Conservation (phyloP, 2,888 invertebrate species). For the Erannis defoliaria region DNA sequence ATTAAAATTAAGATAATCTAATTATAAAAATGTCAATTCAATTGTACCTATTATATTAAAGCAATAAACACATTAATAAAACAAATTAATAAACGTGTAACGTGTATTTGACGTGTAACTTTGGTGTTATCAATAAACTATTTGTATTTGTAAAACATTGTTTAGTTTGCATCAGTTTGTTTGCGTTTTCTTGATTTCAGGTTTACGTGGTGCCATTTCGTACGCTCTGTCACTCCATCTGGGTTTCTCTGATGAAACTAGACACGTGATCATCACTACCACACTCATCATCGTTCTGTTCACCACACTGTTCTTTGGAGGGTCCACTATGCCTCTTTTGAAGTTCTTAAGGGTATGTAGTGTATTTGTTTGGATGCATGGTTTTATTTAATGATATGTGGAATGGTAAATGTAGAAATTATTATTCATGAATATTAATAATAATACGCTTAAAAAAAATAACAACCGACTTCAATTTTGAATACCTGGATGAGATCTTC, state of each 20-base stretch:
- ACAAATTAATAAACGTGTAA: no score
- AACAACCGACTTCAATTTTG: no score
- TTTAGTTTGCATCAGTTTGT: background rate
- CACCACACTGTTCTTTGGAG: conserved; percentile 97
- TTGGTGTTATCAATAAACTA: no score
- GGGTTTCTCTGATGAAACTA: conserved; percentile 96
- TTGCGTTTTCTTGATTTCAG: conserved; percentile 66
- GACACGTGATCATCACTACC: conserved; percentile 98
- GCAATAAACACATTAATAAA: no score
- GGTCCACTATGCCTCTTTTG: conserved; percentile 98
- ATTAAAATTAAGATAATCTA: no score
- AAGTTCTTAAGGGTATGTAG: conserved; percentile 93
- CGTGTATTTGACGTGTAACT: no score
- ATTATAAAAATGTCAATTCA: no score
- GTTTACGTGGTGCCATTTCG: conserved; percentile 98
- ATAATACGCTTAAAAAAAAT: background rate
- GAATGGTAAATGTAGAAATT: background rate
- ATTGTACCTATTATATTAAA: no score
- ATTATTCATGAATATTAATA: background rate
- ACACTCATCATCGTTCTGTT: conserved; percentile 99
- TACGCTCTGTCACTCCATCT: conserved; percentile 98
- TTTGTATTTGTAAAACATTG: no score
- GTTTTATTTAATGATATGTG: background rate
- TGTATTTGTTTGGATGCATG: background rate
- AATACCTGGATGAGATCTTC: no score